A percentile compares a stretch with the other conserved stretches of the same genome.
phyloP scores from a whole-genome alignment of 2,888 invertebrate species.

The Metallyticus violacea region DNA sequence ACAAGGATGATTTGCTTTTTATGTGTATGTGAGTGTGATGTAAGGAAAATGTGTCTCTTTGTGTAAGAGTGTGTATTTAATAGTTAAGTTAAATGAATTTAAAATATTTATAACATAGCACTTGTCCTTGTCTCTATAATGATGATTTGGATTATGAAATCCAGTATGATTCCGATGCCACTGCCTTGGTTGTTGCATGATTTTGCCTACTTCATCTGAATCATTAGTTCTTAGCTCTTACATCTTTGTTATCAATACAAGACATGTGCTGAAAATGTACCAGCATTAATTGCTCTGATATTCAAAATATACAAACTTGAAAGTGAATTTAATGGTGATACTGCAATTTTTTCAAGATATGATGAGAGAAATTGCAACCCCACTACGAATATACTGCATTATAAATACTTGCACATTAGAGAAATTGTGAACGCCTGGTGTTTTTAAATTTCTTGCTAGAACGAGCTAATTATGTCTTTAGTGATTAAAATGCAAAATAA shows the following conservation, averaged over 20 bases:
- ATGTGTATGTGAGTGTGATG: not conserved
- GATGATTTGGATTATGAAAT: not conserved
- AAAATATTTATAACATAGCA: not conserved
- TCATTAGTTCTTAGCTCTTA: not conserved
- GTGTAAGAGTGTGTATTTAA: not conserved
- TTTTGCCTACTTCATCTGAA: not conserved
- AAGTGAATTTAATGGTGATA: too few species aligned
- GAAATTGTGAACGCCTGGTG: too few species aligned
- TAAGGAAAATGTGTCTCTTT: not conserved
- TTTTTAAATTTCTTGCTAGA: too few species aligned
- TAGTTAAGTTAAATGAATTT: not conserved
- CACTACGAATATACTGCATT: too few species aligned
- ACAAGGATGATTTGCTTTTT: not conserved
- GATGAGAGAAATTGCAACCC: not conserved
- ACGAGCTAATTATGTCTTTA: too few species aligned
- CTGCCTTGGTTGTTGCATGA: not conserved
- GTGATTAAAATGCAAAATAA: not conserved
- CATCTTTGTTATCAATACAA: not conserved
- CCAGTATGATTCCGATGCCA: not conserved
- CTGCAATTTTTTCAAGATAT: too few species aligned
- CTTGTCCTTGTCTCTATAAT: not conserved
- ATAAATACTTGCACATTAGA: too few species aligned
- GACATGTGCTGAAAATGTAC: not conserved
- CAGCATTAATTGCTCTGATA: too few species aligned
- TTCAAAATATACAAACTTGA: too few species aligned